Percentiles rank a stretch among this genome's conserved stretches.
These are phyloP conservation scores for Oriolus oriolus DNA, from an alignment of 2,113 vertebrate genomes.

Conservation along the genomic window DNA sequence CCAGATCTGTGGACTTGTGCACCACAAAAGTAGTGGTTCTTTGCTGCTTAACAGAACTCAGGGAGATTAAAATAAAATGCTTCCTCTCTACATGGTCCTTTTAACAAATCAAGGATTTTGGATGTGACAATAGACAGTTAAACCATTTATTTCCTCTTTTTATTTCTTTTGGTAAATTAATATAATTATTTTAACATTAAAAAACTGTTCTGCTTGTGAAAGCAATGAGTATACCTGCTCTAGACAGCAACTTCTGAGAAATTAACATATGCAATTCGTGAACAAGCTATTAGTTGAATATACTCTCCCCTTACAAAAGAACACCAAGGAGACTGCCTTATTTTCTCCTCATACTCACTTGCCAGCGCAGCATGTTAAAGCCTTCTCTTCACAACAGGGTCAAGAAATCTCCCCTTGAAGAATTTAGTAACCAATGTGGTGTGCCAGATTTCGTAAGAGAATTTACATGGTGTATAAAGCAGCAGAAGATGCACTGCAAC, in stretches of 20 bases:
- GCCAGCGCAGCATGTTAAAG: background rate
- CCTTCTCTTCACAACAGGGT: background rate
- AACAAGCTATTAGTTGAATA: background rate
- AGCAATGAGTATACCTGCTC: background rate
- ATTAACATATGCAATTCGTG: background rate
- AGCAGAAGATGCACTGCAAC: background rate
- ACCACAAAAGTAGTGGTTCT: constrained; percentile 31
- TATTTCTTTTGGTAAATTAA: background rate
- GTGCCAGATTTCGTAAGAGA: background rate
- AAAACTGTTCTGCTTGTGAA: background rate
- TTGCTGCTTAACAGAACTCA: constrained; percentile 34
- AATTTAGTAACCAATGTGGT: background rate
- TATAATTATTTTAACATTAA: background rate
- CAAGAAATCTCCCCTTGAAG: background rate
- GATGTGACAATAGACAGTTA: constrained; percentile 10
- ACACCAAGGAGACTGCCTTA: background rate
- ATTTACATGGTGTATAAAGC: background rate
- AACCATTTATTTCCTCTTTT: background rate
- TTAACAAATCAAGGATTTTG: constrained; percentile 44
- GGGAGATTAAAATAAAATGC: constrained; percentile 53
- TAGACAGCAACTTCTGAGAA: background rate
- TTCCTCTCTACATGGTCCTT: constrained; percentile 4
- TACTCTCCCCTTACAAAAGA: background rate
- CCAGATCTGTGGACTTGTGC: constrained; percentile 52
- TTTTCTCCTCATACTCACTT: background rate